Base-by-base conservation (phyloP, 2,113 vertebrate genomes). In the Aleadryas rufinucha region DNA sequence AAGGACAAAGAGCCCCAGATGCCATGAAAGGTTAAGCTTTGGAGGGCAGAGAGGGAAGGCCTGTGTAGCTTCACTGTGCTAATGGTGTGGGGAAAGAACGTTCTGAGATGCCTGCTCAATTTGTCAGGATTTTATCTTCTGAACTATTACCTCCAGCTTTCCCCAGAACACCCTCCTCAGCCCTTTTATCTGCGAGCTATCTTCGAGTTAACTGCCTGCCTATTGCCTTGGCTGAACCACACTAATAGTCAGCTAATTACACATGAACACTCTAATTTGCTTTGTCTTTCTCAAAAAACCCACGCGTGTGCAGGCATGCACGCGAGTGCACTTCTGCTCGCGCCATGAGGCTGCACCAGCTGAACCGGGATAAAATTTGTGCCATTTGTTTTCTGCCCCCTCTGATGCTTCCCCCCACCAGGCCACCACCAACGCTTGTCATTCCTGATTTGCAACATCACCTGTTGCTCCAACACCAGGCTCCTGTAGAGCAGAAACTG, bases 231-330 rank as follows among this genome's bases (percentile, higher is more conserved):
- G 76, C 95, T 89, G 93, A 96, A 93, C 83, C 76, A 82, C 85
- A 20, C 92, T 96, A 94, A 95, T 92, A 95, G 90, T 81, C 76
- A 92, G 90, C 92, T 94, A 92, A 94, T 95, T 97, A 90, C 80
- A 93, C 26, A 45, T 42, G 92, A 95, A 90, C 60, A 20, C 84
- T 33, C 84, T 92, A 91, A 96, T 96, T 90, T 93, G 86, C 95
- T 93, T 89, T 86, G 79, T 90, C 85, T 95, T 59, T 63, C 90
- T 81, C 85, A 52, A 66, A 94, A 45, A 20, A 2, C 42, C 52
- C 3, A 4, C 63, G 18, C 86, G 0, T 84, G 95, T 72, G 80
- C 69, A 30, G 95, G 72, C 93, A 89, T 0, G 76, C 71, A 89
- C 1, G 0, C 1, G 17, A n/a, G 33, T 7, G 39, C 77, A 12